Base-by-base conservation (phyloP, 1,140 invertebrate species). In the Hormaphis cornu region DNA sequence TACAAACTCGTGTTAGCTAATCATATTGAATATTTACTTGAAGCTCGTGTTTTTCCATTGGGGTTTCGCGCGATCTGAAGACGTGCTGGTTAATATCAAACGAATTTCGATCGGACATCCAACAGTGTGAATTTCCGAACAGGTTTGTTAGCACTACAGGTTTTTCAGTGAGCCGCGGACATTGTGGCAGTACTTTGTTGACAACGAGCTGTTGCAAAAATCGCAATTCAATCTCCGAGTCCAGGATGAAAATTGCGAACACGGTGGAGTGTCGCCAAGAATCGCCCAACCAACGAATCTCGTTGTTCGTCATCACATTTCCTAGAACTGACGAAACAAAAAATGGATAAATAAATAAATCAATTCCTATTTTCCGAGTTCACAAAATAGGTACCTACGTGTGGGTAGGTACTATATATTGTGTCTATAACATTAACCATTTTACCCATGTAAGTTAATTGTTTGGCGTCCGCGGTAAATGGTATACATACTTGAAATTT, bases 1-100 rank as follows among this genome's bases (percentile, higher is more conserved):
- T n/a, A n/a, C n/a, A n/a, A n/a, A n/a, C n/a, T n/a, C n/a, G n/a
- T n/a, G n/a, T n/a, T n/a, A n/a, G n/a, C n/a, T n/a, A n/a, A n/a
- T n/a, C n/a, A n/a, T n/a, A n/a, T n/a, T n/a, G n/a, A n/a, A n/a
- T n/a, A n/a, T n/a, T 44, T 50, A 53, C 56, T 30, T 58, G 63
- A 24, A 48, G 22, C 18, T 48, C 69, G 14, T 24, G 50, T 50
- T 59, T 70, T 3, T 69, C 52, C 63, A 59, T 35, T 5, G 37
- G 33, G 18, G n/a, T 9, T n/a, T 30, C 44, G 16, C 69, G 20
- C 3, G 37, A 46, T 22, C 46, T 44, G 24, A 46, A 56, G 8
- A 53, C 66, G 72, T 85, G 83, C 66, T 81, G 80, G 54, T 81
- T 79, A 48, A 85, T 78, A 35, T 78, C 72, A 73, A 84, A 84